Evolutionary conservation across 1,140 invertebrate species (phyloP), one percentile per base, ranked within the genome.

Genomic region (Penaeus chinensis): DNA sequence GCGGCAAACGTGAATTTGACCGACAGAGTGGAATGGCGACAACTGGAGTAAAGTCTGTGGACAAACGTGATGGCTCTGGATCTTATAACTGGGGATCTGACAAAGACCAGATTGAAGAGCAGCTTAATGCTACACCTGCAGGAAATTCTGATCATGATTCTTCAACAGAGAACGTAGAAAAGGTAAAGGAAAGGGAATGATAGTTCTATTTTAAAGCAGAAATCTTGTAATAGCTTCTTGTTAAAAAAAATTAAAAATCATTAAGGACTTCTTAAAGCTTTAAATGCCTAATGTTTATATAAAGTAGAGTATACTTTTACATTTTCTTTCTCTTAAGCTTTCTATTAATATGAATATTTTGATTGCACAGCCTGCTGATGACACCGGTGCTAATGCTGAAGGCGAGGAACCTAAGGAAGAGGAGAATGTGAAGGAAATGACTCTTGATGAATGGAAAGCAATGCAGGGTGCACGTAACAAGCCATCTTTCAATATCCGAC

Each of bases 31-130:
- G 97, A 90, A 86, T 91, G 91, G 91, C 90, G 94, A 93, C 93
- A 93, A 96, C 95, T 92, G 97, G 98, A 91, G 95, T 99, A 82
- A 99, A 99, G 93, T 94, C 97, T 87, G 94, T 97, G 90, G 97
- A 99, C 91, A 99, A 99, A 93, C 95, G 96, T 90, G 97, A 99
- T 91, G 98, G 97, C 91, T 95, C 94, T 93, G 98, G 98, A 84
- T 95, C 97, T 91, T 96, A 97, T 93, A 99, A 99, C 92, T 99
- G 98, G 98, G 98, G 98, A 91, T 97, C 95, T 78, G 95, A 97
- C 90, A 97, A 96, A 92, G 97, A 98, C 93, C 96, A 98, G 91
- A 95, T 97, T 90, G 96, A 96, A 93, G 93, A 94, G 93, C 93
- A 90, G 71, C 47, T 87, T 60, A 86, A 90, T 79, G 74, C 82